Evolutionary conservation across 2,113 vertebrate genomes (phyloP).

Genomic region (Podarcis raffonei): DNA sequence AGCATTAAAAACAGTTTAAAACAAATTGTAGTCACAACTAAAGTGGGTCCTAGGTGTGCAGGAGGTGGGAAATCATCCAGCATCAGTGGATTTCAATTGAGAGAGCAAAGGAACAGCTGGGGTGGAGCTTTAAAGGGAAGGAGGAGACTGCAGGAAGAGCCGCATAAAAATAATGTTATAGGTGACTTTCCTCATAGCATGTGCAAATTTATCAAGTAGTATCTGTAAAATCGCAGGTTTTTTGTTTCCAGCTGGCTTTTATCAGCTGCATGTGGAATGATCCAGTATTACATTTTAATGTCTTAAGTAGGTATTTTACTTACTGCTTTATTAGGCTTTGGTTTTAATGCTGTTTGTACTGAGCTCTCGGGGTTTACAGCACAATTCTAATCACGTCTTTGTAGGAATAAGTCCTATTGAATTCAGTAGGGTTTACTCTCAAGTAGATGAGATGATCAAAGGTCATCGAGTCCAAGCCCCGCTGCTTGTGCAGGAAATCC

Average conservation of each 20-base stretch:
- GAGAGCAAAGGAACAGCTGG: constrained; percentile 16
- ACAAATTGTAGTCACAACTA: too few relatives aligned
- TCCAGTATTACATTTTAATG: not conserved
- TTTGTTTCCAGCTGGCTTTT: not conserved
- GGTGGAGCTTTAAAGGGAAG: constrained; percentile 2
- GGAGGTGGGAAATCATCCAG: not conserved
- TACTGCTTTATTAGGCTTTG: not conserved
- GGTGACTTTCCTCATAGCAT: not conserved
- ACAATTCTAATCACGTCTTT: too few relatives aligned
- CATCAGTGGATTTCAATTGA: not conserved
- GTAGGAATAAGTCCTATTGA: too few relatives aligned
- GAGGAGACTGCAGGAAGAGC: constrained; percentile 2
- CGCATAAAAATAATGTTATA: not conserved
- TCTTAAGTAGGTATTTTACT: not conserved
- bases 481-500: not conserved
- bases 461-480: too few relatives aligned
- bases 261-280: not conserved
- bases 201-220: not conserved
- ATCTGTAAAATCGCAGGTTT: not conserved
- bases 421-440: too few relatives aligned
- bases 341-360: not conserved
- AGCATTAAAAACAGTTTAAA: too few relatives aligned
- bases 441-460: too few relatives aligned
- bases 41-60: too few relatives aligned
- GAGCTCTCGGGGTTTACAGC: too few relatives aligned